Base-by-base conservation (phyloP, 2,113 vertebrate genomes). In the Ochotona curzoniae region DNA sequence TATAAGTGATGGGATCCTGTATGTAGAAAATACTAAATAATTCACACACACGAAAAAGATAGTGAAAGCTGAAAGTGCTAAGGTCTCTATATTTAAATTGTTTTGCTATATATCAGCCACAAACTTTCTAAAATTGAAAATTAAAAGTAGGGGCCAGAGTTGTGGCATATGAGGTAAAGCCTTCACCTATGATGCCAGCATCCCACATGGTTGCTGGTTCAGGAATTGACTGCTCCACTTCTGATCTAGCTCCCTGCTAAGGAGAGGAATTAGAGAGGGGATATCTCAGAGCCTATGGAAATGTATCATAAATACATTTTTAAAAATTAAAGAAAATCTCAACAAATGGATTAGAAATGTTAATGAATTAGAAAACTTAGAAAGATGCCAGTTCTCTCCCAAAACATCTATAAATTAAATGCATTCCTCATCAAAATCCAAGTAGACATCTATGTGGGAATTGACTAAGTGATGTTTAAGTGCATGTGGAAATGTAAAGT, bases 271-370 rank as follows among this genome's bases (percentile, higher is more conserved):
- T 44, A 44, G 38, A 44, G 38, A 44, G 38, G 38, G 38, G 38
- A 44, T 44, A 44, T 44, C 38, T 44, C 38, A 44, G 38, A 44
- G 38, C 38, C 38, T 44, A 44, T 44, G 38, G 38, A 44, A 44
- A 44, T 44, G 38, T 6, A 44, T 44, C 38, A 44, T 44, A 44
- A 44, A 44, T 44, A 49, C 8, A 61, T 63, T 92, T 87, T 20
- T 82, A 89, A 81, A 93, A 89, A 75, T 79, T 93, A 61, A 95
- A 91, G 54, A 74, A 61, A 14, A 84, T 8, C 35, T 83, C 73
- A 90, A 61, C 67, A 90, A 91, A 78, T 83, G 15, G 30, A 70
- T 44, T 44, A 44, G 12, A 79, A 20, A 67, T 54, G n/a, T 76
- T 87, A 30, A 63, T 60, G 26, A 26, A n/a, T 26, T 51, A 3